A percentile compares a stretch with the other conserved stretches of the same genome.
phyloP scores from a whole-genome alignment of 2,797 vertebrate genomes.

The Tarsius wallacei region DNA sequence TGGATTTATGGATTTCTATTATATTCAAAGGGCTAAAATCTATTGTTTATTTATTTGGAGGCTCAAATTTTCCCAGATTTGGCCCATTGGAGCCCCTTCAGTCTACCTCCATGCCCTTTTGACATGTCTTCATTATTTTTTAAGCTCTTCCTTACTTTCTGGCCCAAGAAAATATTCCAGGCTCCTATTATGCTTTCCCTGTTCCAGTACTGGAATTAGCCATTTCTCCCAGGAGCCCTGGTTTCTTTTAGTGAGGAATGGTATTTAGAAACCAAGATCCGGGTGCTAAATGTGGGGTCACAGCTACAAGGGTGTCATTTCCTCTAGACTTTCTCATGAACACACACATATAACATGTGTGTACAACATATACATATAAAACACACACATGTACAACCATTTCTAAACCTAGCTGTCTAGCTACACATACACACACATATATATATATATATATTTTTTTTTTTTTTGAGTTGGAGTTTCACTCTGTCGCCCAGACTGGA shows the following conservation, averaged over 20 bases:
- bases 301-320: background rate
- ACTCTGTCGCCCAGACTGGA: too few species aligned
- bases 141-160: background rate
- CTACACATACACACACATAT: background rate
- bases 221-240: background rate
- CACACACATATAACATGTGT: background rate
- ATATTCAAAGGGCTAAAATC: background rate
- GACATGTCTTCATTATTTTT: background rate
- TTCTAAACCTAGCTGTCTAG: background rate
- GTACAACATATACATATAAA: background rate
- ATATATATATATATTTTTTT: background rate
- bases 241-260: background rate
- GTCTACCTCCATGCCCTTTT: background rate
- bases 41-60: conserved; percentile 1
- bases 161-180: background rate
- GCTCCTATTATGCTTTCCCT: background rate
- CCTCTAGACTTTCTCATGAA: background rate
- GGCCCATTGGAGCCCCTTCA: background rate
- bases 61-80: background rate
- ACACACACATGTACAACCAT: background rate
- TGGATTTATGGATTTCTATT: background rate
- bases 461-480: too few species aligned
- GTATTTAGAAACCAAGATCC: conserved; percentile 39
- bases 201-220: background rate
- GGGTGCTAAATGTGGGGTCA: background rate